These are phyloP conservation scores for Halcyon senegalensis DNA, from an alignment of 2,113 vertebrate species.

Conservation along the genomic window DNA sequence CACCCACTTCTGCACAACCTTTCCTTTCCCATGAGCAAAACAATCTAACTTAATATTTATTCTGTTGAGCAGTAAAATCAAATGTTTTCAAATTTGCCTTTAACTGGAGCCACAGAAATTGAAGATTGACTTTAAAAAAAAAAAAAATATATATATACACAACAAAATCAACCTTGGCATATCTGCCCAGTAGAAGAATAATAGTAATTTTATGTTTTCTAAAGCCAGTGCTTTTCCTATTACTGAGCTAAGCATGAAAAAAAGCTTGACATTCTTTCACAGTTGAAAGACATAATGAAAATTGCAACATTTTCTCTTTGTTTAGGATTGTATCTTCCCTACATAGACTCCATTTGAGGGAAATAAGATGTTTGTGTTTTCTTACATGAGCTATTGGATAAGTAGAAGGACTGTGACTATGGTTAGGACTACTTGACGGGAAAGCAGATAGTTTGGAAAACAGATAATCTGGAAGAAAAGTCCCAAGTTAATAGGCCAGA, in stretches of 20 bases:
- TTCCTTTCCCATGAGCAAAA: not conserved
- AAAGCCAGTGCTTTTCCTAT: not conserved
- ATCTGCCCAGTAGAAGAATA: not conserved
- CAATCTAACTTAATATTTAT: not conserved
- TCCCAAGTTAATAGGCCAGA: not conserved
- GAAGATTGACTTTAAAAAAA: not conserved
- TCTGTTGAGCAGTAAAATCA: not conserved
- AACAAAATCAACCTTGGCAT: no score
- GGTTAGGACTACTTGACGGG: not conserved
- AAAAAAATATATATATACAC: not conserved
- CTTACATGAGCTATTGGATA: not conserved
- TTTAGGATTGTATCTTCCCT: not conserved
- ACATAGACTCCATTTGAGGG: not conserved
- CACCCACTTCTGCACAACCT: not conserved
- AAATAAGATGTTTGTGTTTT: not conserved
- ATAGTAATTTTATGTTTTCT: not conserved
- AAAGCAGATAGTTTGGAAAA: not conserved
- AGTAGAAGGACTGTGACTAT: not conserved
- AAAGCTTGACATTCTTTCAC: not conserved
- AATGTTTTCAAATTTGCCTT: not conserved
- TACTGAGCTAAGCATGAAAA: not conserved
- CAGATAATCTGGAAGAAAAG: not conserved
- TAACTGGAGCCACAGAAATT: not conserved
- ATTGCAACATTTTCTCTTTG: not conserved
- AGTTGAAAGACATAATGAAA: not conserved